Base-by-base conservation (phyloP, 2,797 vertebrate species). In the Lagothrix lagotricha region DNA sequence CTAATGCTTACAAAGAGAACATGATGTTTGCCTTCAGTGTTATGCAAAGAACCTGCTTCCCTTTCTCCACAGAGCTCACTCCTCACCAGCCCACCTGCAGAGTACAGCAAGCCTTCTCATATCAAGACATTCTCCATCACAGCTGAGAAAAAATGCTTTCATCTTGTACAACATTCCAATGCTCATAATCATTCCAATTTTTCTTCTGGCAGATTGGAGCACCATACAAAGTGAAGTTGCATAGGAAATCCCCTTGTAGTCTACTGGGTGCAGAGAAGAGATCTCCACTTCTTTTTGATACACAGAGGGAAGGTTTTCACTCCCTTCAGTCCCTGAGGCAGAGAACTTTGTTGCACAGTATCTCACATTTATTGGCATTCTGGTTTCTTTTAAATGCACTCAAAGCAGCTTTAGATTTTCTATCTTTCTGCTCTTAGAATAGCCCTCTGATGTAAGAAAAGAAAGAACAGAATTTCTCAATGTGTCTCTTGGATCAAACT, bases 221-320 rank as follows among this genome's bases (percentile, higher is more conserved):
- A 26, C 26, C 4, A 39, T 19, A 72, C 80, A 96, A 87, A 93
- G 92, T 48, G 6, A 67, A 82, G 36, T 28, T 88, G 79, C 44
- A 24, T 17, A 86, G 83, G 86, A 97, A 95, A 97, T 88, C 48
- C 84, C 77, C 94, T 90, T 98, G 96, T 77, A 93, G 96, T 44
- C n/a, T 12, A 72, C 50, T 26, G n/a, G 79, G 72, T 75, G 67
- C 58, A 70, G 41, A 90, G 64, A 90, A 90, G 48, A 92, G 52
- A 81, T 87, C 79, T 54, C 1, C 0, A 58, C 64, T 97, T 93
- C 58, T 61, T 89, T 93, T 76, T 85, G 75, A 90, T n/a, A 54
- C 41, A 44, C 14, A 52, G 52, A 88, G 57, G 73, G 75, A 61
- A 86, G 72, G 26, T 88, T 92, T 94, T 67, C 26, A 48, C 72